Percentiles rank a stretch among this genome's conserved stretches.
phyloP scores from a whole-genome alignment of 64 coral and sea anemone genomes.

The Montipora foliosa region DNA sequence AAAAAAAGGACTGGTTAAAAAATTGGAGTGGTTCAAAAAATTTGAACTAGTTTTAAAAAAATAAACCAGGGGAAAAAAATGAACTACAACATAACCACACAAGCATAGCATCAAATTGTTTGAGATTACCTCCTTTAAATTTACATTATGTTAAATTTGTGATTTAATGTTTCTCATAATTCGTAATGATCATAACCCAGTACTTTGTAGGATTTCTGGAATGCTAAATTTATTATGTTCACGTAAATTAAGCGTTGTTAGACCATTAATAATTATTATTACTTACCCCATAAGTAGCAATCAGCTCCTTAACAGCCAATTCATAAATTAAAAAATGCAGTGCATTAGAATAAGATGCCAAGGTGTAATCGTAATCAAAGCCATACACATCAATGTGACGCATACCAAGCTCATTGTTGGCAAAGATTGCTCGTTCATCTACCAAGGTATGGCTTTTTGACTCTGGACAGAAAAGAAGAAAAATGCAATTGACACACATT shows the following conservation, averaged over 20 bases:
- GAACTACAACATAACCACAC: too few species aligned
- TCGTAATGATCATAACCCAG: too few species aligned
- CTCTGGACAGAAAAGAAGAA: neutral
- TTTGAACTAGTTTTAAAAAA: too few species aligned
- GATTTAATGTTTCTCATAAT: too few species aligned
- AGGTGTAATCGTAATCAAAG: constrained; percentile 98
- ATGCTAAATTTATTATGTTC: neutral
- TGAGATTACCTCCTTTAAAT: too few species aligned
- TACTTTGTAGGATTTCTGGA: neutral
- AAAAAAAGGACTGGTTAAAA: too few species aligned
- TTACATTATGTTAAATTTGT: too few species aligned
- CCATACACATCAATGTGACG: constrained; percentile 96
- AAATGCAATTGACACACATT: neutral
- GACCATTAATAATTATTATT: neutral
- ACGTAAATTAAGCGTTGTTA: too few species aligned
- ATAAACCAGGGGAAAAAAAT: too few species aligned
- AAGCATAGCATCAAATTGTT: too few species aligned
- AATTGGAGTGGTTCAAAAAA: too few species aligned
- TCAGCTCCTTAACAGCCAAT: constrained; percentile 86
- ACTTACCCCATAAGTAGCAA: constrained; percentile 91
- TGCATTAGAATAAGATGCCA: constrained; percentile 89
- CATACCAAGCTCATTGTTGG: constrained; percentile 95
- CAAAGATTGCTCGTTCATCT: constrained; percentile 87
- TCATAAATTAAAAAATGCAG: constrained; percentile 93
- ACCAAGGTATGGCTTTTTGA: constrained; percentile 40